Percentiles rank a stretch among this genome's conserved stretches.
Conservation (phyloP, 2,113 vertebrate species). For the Apaloderma vittatum region DNA sequence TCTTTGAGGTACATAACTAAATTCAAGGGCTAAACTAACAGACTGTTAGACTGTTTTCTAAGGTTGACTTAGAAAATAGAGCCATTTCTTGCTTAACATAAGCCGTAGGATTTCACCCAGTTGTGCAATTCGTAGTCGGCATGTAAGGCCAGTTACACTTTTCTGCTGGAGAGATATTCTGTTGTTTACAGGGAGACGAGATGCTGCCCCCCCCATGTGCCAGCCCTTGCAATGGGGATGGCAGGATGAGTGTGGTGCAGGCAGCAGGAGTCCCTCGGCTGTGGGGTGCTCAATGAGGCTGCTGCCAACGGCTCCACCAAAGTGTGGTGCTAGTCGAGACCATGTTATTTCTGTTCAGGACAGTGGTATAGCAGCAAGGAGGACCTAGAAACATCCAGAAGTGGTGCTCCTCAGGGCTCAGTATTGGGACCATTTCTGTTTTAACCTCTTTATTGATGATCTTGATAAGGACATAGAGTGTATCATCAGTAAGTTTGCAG, state of each 20-base stretch:
- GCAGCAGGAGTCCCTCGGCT: neutral
- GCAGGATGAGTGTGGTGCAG: accelerated
- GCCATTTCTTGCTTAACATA: neutral
- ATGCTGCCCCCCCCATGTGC: neutral
- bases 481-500: too few relatives aligned
- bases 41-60: neutral
- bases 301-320: accelerated
- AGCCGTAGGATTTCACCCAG: neutral
- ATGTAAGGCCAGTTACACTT: neutral
- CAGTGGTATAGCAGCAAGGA: neutral
- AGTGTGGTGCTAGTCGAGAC: too few relatives aligned
- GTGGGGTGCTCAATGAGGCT: accelerated
- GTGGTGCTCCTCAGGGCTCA: too few relatives aligned
- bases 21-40: neutral
- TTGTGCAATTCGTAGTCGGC: neutral
- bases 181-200: neutral
- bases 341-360: neutral
- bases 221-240: accelerated
- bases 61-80: neutral
- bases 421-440: too few relatives aligned
- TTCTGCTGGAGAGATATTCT: neutral
- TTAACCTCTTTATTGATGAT: too few relatives aligned
- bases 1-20: neutral
- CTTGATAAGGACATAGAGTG: too few relatives aligned
- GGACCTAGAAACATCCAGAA: neutral